These are phyloP conservation scores for Nibea albiflora DNA, from an alignment of 2,113 vertebrate genomes.

Conservation along the genomic window DNA sequence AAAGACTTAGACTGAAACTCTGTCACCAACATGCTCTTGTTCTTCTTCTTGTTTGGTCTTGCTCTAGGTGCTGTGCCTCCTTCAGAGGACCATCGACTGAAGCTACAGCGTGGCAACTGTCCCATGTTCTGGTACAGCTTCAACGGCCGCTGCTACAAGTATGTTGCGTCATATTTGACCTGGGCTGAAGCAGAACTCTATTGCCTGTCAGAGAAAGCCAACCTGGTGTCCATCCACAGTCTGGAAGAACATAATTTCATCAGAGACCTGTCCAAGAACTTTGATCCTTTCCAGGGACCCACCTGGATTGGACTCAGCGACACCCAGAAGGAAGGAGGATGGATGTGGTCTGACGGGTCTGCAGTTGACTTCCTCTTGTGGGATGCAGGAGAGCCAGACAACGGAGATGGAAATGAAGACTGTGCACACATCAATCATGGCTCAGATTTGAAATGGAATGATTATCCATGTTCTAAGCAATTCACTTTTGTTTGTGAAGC, in stretches of 20 bases:
- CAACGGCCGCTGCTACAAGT: neutral
- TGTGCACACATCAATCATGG: too few relatives aligned
- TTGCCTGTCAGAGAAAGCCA: constrained; percentile 35
- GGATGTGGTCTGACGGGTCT: constrained; percentile 48
- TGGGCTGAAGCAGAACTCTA: constrained; percentile 55
- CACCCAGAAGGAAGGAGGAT: neutral
- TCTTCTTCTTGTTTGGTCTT: constrained; percentile 19
- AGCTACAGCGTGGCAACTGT: neutral
- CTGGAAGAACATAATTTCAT: too few relatives aligned
- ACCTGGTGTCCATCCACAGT: too few relatives aligned
- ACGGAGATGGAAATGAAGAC: neutral
- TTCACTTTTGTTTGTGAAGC: too few relatives aligned
- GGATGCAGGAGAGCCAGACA: neutral
- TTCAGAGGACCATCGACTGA: neutral
- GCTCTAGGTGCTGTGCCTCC: constrained; percentile 32
- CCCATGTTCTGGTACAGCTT: neutral
- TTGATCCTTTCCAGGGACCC: too few relatives aligned
- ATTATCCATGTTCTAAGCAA: accelerated
- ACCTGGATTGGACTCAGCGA: constrained; percentile 47
- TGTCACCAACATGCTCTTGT: constrained; percentile 9
- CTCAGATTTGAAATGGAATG: too few relatives aligned
- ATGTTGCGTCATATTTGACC: neutral
- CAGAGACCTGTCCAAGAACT: too few relatives aligned
- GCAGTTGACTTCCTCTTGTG: neutral
- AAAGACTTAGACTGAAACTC: neutral